Evolutionary conservation across 2,888 invertebrate species (phyloP), one percentile per base, ranked within the genome.

Genomic region (Pheosia gnoma): DNA sequence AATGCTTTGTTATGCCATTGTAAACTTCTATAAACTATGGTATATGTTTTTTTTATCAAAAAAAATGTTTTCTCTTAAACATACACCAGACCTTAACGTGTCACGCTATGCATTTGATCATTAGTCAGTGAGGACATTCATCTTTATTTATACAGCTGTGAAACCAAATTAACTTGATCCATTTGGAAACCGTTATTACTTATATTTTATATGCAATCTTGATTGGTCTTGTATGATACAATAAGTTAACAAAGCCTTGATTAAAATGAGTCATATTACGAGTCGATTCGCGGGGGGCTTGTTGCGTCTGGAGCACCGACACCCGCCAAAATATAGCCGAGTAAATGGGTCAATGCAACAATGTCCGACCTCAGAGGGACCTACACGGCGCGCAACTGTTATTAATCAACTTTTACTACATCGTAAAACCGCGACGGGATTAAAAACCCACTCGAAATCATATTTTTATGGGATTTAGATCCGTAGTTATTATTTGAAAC

Each of bases 391-490:
- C 84, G 74, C 81, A 83, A 83, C 84, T 81, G 88, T 87, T 91
- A 91, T 92, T 92, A 91, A 92, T 92, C 92, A 91, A 90, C 70
- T 89, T 93, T 93, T 88, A 93, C 84, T 87, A 70, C 87, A 79
- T 90, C 91, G 90, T 93, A 91, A 93, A 92, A 87, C 86, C 86
- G 79, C 83, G 81, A 75, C 82, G 86, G 88, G 91, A 93, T 92
- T 93, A 93, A 83, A 74, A 86, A 82, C 80, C 84, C 82, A 84
- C 83, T 87, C 83, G 84, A 86, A 92, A 90, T 93, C 89, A 92
- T 92, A 90, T 88, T 91, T 92, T 93, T 92, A 93, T 89, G 89
- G 84, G 83, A 85, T 89, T 92, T 92, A 92, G 91, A 93, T 93
- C 91, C 88, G 84, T 83, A 83, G 85, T 88, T 90, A 87, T 89